Evolutionary conservation across 1,140 invertebrate species (phyloP).

Genomic region (Bicyclus anynana): DNA sequence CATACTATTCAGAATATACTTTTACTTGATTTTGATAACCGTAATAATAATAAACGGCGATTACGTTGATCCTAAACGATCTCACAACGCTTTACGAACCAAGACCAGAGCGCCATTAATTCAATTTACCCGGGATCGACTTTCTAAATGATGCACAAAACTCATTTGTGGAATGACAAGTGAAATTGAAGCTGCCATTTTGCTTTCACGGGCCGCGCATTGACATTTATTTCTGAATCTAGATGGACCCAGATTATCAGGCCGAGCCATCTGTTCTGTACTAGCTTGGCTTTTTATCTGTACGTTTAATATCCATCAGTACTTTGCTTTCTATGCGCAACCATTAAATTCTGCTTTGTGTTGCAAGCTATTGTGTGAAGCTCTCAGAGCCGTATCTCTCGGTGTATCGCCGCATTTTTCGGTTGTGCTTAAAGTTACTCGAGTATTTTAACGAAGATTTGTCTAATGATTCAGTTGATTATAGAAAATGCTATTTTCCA

Average conservation of each 20-base stretch:
- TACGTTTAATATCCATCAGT: slow-evolving; percentile 34
- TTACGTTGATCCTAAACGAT: slow-evolving; percentile 21
- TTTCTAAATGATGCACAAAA: slow-evolving; percentile 71
- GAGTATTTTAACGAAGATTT: too few relatives aligned
- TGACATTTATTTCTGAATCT: slow-evolving; percentile 58
- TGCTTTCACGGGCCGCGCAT: slow-evolving; percentile 53
- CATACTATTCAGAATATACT: neutral
- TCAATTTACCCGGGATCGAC: slow-evolving; percentile 57
- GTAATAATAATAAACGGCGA: slow-evolving; percentile 24
- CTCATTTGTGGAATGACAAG: slow-evolving; percentile 68
- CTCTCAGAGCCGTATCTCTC: neutral
- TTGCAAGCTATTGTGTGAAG: slow-evolving; percentile 5
- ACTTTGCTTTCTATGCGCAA: neutral
- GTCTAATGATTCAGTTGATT: too few relatives aligned
- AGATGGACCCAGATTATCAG: slow-evolving; percentile 57
- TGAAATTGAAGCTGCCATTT: slow-evolving; percentile 55
- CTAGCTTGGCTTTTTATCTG: slow-evolving; percentile 35
- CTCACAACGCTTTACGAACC: slow-evolving; percentile 27
- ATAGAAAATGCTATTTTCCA: too few relatives aligned
- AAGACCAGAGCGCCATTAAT: slow-evolving; percentile 40
- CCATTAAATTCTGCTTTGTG: neutral
- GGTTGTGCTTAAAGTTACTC: too few relatives aligned
- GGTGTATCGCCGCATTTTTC: neutral
- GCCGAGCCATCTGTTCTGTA: slow-evolving; percentile 44
- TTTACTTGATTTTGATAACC: slow-evolving; percentile 13